Evolutionary conservation across 2,888 invertebrate species (phyloP), one percentile per base, ranked within the genome.

Genomic region (Dynastes maya): DNA sequence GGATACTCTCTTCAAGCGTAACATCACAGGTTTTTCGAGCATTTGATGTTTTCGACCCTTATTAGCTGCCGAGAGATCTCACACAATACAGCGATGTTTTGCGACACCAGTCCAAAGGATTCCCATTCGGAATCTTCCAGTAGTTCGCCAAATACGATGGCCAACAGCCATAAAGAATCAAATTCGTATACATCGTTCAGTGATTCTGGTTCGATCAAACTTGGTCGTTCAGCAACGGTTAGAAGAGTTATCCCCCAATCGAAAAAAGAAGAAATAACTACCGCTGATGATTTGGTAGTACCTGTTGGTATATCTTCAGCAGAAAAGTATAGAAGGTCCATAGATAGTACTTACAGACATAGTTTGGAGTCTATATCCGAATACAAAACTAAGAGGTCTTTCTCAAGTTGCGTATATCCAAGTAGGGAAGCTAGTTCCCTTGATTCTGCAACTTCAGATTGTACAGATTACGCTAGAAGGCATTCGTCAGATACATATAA

Each of bases 341-440:
- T 86, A 64, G 86, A 86, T 71, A 85, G 84, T 78, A 84, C 85
- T 13, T 84, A 85, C 77, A 85, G 88, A 65, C 87, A 85, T 68
- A 89, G 89, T 81, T 84, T 89, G 75, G 88, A 89, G 78, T 88
- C 88, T 1, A 89, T 89, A 81, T 87, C 88, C 0, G 89, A 89
- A 81, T 86, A 88, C 78, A 88, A 87, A 81, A 83, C 88, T 9
- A 88, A 87, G 77, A 85, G 84, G 77, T 87, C 87, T 2, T 86
- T 86, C 3, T 82, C 84, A 27, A 83, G 83, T 6, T 83, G 82
- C 8, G 79, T 85, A 4, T 83, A 85, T 71, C 82, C 84, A 8
- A 84, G 82, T 71, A 80, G 83, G 13, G 84, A 84, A 27, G 83
- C 83, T 55, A 83, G 83, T 51, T 87, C 87, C 2, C 81, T 88